Percentiles rank a stretch among this genome's conserved stretches.
phyloP scores from a whole-genome alignment of 92 coral and sea anemone genomes.

The Umimayanthus chanpuru region DNA sequence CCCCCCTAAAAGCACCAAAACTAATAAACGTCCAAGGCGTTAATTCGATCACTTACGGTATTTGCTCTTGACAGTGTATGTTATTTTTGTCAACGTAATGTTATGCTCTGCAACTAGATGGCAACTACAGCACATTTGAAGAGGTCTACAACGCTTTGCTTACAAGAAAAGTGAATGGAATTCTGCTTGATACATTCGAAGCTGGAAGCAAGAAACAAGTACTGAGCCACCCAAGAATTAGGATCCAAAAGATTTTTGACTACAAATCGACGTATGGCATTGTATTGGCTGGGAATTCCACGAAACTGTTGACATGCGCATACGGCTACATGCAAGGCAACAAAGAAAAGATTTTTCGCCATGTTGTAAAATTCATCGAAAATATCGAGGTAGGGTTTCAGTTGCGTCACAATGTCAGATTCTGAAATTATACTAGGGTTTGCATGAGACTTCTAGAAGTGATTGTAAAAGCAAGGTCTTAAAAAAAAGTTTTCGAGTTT shows the following conservation, averaged over 20 bases:
- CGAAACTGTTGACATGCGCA: conserved; percentile 9
- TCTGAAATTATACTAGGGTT: too few relatives aligned
- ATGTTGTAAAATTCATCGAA: conserved; percentile 3
- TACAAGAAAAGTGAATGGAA: conserved; percentile 10
- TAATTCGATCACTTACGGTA: too few relatives aligned
- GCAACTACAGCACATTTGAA: conserved; percentile 21
- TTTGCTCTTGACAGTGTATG: too few relatives aligned
- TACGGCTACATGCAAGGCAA: conserved; percentile 30
- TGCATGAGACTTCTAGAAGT: too few relatives aligned
- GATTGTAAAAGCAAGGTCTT: too few relatives aligned
- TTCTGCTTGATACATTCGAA: conserved; percentile 33
- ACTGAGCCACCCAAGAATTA: conserved; percentile 22
- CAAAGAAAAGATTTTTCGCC: conserved; percentile 25
- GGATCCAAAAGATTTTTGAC: conserved; percentile 24
- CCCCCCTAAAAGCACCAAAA: too few relatives aligned
- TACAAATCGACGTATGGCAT: conserved; percentile 34
- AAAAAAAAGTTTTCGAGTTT: too few relatives aligned
- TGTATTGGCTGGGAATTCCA: conserved; percentile 22
- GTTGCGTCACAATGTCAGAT: too few relatives aligned
- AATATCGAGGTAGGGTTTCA: conserved; percentile 14
- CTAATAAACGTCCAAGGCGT: too few relatives aligned
- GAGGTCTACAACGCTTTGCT: conserved; percentile 14
- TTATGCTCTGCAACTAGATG: not conserved
- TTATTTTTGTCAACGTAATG: too few relatives aligned
- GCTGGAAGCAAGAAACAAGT: conserved; percentile 30